Percentiles rank a stretch among this genome's conserved stretches.
These are phyloP conservation scores for Pseudopleuronectes americanus DNA, from an alignment of 2,797 vertebrate species.

Conservation along the genomic window DNA sequence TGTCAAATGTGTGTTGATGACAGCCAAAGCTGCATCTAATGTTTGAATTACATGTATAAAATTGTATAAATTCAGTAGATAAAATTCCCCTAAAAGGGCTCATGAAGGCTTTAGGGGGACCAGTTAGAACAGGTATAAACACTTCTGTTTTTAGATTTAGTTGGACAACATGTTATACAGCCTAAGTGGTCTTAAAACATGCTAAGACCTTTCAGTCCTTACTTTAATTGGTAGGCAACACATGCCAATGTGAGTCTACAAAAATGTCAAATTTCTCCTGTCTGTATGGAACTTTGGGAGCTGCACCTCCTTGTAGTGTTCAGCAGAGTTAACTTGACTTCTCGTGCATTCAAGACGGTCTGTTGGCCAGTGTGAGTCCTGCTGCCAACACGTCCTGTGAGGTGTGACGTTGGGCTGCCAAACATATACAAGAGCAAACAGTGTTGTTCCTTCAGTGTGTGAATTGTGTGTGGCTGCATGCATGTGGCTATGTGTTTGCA, in stretches of 20 bases:
- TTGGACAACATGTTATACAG: not conserved
- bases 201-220: slow-evolving; percentile 9
- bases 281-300: slow-evolving; percentile 15
- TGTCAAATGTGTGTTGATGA: not conserved
- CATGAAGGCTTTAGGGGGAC: not conserved
- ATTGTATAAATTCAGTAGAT: slow-evolving; percentile 10
- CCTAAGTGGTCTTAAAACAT: slow-evolving; percentile 2
- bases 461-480: slow-evolving; percentile 32
- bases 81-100: slow-evolving; percentile 1
- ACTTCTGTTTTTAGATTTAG: not conserved
- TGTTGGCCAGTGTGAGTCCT: not conserved
- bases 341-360: slow-evolving; percentile 9
- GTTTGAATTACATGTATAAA: not conserved
- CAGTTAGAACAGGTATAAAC: slow-evolving; percentile 1
- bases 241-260: slow-evolving; percentile 6
- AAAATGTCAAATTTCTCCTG: not conserved
- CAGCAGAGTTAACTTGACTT: not conserved
- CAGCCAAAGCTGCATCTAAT: not conserved
- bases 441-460: slow-evolving; percentile 15
- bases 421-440: not conserved
- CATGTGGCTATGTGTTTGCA: slow-evolving; percentile 20
- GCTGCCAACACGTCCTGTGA: not conserved
- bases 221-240: not conserved
- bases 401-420: slow-evolving; percentile 29
- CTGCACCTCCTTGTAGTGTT: slow-evolving; percentile 8